phyloP scores from a whole-genome alignment of 2,888 invertebrate genomes.

The Gymnocheta viridis region DNA sequence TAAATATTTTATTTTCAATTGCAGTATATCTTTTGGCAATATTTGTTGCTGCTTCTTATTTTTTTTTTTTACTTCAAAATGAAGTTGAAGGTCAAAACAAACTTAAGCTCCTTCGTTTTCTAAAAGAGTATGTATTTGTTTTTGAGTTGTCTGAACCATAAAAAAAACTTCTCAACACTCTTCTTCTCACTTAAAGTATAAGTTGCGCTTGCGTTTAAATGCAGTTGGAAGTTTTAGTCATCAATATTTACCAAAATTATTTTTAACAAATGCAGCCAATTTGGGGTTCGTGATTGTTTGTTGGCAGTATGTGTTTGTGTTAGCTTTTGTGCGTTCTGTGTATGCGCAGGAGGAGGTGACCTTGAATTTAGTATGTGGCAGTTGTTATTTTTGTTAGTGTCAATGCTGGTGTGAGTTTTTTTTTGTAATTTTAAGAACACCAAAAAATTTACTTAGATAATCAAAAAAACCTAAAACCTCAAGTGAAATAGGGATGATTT shows the following conservation, averaged over 20 bases:
- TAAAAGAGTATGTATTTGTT: constrained; percentile 17
- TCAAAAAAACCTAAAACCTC: no score
- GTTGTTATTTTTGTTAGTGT: constrained; percentile 5
- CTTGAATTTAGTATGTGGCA: constrained; percentile 55
- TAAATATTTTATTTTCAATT: not conserved
- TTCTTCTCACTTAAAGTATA: not conserved
- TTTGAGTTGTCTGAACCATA: not conserved
- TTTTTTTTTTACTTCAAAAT: constrained; percentile 35
- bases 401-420: not conserved
- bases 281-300: constrained; percentile 4
- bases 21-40: constrained; percentile 45
- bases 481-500: no score
- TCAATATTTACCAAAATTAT: constrained; percentile 1
- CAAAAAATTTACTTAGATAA: no score
- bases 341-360: constrained; percentile 66
- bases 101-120: constrained; percentile 43
- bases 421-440: constrained; percentile 11
- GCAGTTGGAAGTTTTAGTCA: constrained; percentile 54
- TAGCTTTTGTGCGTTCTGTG: constrained; percentile 17
- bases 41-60: constrained; percentile 19
- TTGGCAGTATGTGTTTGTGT: not conserved
- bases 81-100: constrained; percentile 68
- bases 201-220: constrained; percentile 63
- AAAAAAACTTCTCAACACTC: not conserved
- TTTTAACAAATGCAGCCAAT: constrained; percentile 27